Conservation (phyloP, 2,888 invertebrate species). For the Parnassius mnemosyne region DNA sequence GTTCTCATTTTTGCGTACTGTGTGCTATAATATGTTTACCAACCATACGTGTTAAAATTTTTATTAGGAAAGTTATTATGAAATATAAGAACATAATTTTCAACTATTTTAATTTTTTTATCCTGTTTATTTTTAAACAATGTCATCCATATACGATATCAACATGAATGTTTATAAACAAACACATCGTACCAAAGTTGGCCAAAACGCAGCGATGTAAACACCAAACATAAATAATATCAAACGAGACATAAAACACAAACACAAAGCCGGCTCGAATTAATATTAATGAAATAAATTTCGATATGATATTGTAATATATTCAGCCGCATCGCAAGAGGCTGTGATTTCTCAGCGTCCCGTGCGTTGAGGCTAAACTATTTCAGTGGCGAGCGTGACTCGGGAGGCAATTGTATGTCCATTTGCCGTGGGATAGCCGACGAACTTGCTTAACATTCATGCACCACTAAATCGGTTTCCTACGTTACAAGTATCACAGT, state of each 20-base stretch:
- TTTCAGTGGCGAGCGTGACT: constrained; percentile 42
- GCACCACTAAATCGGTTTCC: constrained; percentile 21
- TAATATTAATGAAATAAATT: constrained; percentile 38
- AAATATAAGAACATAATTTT: too few relatives aligned
- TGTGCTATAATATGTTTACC: neutral
- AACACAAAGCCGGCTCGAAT: constrained; percentile 20
- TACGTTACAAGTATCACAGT: constrained; percentile 13
- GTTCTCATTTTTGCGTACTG: too few relatives aligned
- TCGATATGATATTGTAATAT: constrained; percentile 37
- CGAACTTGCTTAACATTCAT: constrained; percentile 27
- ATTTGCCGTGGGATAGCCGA: constrained; percentile 37
- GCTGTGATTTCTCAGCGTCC: constrained; percentile 32
- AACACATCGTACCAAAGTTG: too few relatives aligned
- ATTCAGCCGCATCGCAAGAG: constrained; percentile 35
- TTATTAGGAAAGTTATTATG: neutral
- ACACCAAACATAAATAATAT: constrained; percentile 6
- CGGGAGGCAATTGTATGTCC: constrained; percentile 37
- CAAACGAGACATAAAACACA: constrained; percentile 1
- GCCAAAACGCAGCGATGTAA: too few relatives aligned
- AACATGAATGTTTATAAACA: too few relatives aligned
- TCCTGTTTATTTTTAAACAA: too few relatives aligned
- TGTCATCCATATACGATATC: too few relatives aligned
- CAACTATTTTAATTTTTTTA: too few relatives aligned
- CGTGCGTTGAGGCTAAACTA: constrained; percentile 35
- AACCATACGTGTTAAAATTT: neutral